Base-by-base conservation (phyloP, 2,888 invertebrate species). In the Mesochorus sp. region DNA sequence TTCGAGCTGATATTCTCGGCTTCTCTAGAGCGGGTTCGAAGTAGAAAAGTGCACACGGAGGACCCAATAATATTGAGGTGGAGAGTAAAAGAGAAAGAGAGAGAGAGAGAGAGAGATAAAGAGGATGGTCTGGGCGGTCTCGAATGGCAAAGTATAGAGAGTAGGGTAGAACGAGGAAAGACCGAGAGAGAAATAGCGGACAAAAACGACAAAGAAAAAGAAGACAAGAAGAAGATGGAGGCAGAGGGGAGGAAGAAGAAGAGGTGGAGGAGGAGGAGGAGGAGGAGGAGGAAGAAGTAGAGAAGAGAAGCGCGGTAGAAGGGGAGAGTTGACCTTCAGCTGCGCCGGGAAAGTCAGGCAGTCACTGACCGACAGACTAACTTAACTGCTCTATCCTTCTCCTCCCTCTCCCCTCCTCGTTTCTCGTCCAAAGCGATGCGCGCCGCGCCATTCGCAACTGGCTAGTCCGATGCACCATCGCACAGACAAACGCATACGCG, bases 331-430 rank as follows among this genome's bases (percentile, higher is more conserved):
- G 89, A 90, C 89, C 89, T 90, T 90, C 89, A 90, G 87, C 89
- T 85, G 86, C 85, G 90, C 87, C 90, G 89, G 90, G 90, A 90
- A 90, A 91, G 91, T 89, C 91, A 89, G 88, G 87, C 90, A 89
- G 89, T 90, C 91, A 91, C 90, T 90, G 90, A 91, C 90, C 90
- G 91, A 89, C 90, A 89, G 90, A 90, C 91, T 90, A 89, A 90
- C 90, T 89, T 90, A 89, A 89, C 88, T 87, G 87, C 88, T 89
- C 88, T 88, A 87, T 88, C 88, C 86, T 87, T 87, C 85, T 85
- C 84, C 85, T 82, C 82, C 82, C 81, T 80, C 81, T 81, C 86
- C 85, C 85, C 86, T 81, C 85, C 81, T 82, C 82, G 80, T 75
- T 84, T 81, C 82, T 80, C 80, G 78, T 81, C 79, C 78, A 67